Evolutionary conservation across 2,113 vertebrate species (phyloP), one percentile per base, ranked within the genome.

Genomic region (Catagonus wagneri): DNA sequence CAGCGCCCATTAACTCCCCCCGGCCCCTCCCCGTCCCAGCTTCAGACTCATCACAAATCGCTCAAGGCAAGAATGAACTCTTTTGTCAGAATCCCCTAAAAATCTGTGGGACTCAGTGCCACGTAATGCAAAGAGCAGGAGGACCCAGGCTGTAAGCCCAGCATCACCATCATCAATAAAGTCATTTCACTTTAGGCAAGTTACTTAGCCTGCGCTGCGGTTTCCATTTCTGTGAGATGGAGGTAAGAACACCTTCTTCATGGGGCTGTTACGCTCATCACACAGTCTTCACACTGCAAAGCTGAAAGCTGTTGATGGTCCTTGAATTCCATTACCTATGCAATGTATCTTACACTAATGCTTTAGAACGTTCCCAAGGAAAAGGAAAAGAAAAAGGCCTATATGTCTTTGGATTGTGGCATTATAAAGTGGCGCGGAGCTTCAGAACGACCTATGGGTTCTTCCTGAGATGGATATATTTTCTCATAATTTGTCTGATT

Each of bases 401-500:
- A 22, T 16, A 25, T 58, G 80, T 74, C 36, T 36, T 80, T 66
- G 65, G 4, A n/a, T 23, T 89, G 63, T 4, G 32, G 29, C 13
- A 65, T 14, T 56, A 39, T 56, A 39, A 80, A 56, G 15, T 89
- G 58, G 22, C 76, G 25, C 11, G 44, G 54, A 83, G 11, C 78
- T 83, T 92, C 29, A 16, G 54, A 75, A 63, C 25, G 69, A 91
- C 87, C n/a, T 56, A 25, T 54, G 72, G 23, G 22, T 27, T 68
- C 19, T 91, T 93, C 74, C 13, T 12, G 23, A 58, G 25, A 91
- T 9, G 61, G 68, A 68, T 23, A 61, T 1, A 75, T 2, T 17
- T 86, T 81, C 15, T 92, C 34, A 56, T 58, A 66, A 60, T 92
- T 72, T 72, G 71, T 92, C 72, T 58, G 34, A 66, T 92, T 92